Evolutionary conservation across 2,797 vertebrate species (phyloP).

Genomic region (Gallinago solitaria): DNA sequence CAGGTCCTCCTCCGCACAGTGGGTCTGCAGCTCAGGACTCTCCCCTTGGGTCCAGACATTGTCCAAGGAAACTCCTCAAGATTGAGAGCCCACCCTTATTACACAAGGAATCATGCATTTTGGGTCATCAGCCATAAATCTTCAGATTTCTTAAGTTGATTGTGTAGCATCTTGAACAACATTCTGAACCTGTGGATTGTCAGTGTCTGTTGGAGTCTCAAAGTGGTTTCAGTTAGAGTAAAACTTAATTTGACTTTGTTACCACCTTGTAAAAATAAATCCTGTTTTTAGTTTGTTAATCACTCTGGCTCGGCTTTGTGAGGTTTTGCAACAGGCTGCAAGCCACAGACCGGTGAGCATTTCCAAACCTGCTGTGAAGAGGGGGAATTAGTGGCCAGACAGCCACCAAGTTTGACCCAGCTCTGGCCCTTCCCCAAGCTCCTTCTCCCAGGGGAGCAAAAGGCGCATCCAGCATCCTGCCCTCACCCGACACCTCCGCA

Average conservation of each 20-base stretch:
- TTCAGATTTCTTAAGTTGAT: background rate
- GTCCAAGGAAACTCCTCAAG: background rate
- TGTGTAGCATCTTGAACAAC: background rate
- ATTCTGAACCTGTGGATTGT: background rate
- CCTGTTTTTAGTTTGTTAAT: background rate
- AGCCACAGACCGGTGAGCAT: background rate
- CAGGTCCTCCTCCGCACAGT: background rate
- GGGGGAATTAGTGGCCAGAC: background rate
- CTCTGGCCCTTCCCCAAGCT: background rate
- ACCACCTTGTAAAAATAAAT: background rate
- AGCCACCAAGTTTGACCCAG: background rate
- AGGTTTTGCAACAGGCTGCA: background rate
- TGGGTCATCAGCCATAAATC: background rate
- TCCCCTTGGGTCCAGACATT: background rate
- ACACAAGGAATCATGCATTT: background rate
- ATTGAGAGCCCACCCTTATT: background rate
- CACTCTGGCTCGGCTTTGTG: background rate
- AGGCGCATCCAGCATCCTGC: accelerated
- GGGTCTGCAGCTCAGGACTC: background rate
- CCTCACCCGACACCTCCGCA: accelerated
- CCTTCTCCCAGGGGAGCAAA: background rate
- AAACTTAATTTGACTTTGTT: background rate
- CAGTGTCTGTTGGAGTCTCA: background rate
- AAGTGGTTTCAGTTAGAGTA: background rate
- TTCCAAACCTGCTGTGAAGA: background rate